Evolutionary conservation across 2,113 vertebrate species (phyloP).

Genomic region (Sclerurus mexicanus): DNA sequence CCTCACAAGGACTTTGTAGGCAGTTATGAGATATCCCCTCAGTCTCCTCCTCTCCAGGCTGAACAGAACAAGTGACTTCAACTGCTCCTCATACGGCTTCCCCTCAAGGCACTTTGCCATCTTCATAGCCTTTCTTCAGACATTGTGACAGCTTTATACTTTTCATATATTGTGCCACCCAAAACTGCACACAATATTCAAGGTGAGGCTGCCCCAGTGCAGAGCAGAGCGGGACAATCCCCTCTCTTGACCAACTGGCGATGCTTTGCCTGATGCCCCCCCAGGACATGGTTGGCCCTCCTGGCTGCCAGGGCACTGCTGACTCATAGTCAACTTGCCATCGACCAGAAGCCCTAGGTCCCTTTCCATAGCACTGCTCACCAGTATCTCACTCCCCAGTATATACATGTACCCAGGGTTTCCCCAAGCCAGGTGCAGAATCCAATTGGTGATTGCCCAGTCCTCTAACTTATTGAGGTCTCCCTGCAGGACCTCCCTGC

Average conservation of each 20-base stretch:
- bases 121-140: background rate
- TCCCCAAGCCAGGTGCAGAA: background rate
- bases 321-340: background rate
- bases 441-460: background rate
- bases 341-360: background rate
- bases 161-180: fast-evolving
- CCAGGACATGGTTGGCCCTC: background rate
- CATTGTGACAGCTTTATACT: background rate
- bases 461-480: background rate
- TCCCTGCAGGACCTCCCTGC: background rate
- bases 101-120: fast-evolving
- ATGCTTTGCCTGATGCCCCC: background rate
- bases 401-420: background rate
- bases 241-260: fast-evolving
- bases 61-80: background rate
- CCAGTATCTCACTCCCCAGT: background rate
- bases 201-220: fast-evolving
- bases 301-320: background rate
- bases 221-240: background rate
- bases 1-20: fast-evolving
- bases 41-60: background rate
- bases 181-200: no score
- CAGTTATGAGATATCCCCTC: background rate
- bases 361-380: background rate
- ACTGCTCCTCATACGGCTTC: background rate